Percentiles rank a stretch among this genome's conserved stretches.
Evolutionary conservation across 2,888 invertebrate genomes (phyloP).

Genomic region (Eupsilia transversa): DNA sequence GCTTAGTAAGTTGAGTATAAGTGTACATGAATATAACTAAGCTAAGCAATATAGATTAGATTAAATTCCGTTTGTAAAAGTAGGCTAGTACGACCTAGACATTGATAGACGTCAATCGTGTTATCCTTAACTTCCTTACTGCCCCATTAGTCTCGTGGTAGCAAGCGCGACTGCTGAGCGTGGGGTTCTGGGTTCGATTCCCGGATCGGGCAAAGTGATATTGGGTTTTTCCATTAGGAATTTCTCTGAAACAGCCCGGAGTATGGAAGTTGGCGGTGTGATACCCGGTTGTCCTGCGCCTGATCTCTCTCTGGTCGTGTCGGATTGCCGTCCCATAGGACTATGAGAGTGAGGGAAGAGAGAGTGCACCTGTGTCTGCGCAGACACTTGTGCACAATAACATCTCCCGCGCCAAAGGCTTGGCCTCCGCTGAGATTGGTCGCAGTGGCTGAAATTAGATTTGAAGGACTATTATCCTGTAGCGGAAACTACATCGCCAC

Average conservation of each 20-base stretch:
- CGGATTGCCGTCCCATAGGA: neutral
- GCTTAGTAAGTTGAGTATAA: constrained; percentile 35
- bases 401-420: neutral
- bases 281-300: neutral
- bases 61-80: neutral
- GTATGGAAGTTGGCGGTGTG: no score
- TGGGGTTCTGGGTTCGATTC: no score
- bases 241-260: no score
- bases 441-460: no score
- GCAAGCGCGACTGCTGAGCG: no score
- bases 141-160: no score
- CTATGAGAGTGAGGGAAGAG: neutral
- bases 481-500: no score
- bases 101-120: neutral
- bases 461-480: no score
- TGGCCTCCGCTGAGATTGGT: no score
- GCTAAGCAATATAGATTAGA: neutral
- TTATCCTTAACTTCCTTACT: no score
- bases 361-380: neutral
- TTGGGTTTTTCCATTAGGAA: no score
- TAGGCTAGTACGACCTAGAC: neutral
- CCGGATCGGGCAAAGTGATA: no score
- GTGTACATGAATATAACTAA: constrained; percentile 1
- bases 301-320: neutral
- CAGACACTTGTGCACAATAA: neutral